These are phyloP conservation scores for Sarcoramphus papa DNA, from an alignment of 2,797 vertebrate species.

Conservation along the genomic window DNA sequence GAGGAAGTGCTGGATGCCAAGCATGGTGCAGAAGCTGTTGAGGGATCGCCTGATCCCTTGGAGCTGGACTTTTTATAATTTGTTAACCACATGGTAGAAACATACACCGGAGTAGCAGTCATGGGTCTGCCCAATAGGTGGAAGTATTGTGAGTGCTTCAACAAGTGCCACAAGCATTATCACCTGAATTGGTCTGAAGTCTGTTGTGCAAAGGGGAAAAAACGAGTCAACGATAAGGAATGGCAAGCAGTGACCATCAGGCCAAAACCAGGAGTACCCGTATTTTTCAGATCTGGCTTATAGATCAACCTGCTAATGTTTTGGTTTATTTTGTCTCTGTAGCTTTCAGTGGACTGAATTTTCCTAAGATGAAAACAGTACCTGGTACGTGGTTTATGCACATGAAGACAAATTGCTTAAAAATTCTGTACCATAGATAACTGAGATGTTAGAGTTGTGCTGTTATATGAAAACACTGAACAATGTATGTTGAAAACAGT, in stretches of 20 bases:
- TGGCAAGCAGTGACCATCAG: background rate
- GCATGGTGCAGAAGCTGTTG: background rate
- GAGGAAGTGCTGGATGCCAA: background rate
- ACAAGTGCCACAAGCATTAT: background rate
- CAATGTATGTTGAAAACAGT: background rate
- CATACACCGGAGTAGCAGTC: background rate
- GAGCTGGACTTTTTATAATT: background rate
- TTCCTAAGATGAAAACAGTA: background rate
- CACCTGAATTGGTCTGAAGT: background rate
- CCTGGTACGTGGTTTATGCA: background rate
- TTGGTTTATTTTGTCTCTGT: background rate
- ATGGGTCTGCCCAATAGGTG: background rate
- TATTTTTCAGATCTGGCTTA: background rate
- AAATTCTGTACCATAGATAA: background rate
- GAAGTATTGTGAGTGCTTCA: background rate
- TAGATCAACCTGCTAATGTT: background rate
- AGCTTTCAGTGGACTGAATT: background rate
- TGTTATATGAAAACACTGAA: background rate
- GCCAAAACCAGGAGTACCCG: background rate
- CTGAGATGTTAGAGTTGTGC: background rate
- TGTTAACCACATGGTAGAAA: background rate
- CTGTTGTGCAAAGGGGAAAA: background rate
- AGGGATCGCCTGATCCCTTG: background rate
- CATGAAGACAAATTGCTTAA: background rate
- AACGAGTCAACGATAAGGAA: fast-evolving